Percentiles rank a stretch among this genome's conserved stretches.
These are phyloP conservation scores for Catostylus mosaicus DNA, from an alignment of 30 jellyfish, hydroid and myxozoan genomes.

Conservation along the genomic window DNA sequence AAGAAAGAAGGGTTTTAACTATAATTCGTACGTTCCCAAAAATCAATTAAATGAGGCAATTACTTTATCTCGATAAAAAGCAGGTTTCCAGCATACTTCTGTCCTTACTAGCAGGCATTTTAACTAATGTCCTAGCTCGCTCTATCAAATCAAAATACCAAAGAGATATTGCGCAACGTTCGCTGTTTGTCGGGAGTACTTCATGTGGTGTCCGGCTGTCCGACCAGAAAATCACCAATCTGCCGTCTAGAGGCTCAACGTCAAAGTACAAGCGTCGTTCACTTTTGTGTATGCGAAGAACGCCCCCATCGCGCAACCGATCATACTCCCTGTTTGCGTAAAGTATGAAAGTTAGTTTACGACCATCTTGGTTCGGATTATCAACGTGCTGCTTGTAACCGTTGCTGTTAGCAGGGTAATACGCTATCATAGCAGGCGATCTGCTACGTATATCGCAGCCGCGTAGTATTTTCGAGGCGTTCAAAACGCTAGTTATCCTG, in stretches of 20 bases:
- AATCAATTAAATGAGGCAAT: background rate
- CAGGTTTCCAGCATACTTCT: constrained; percentile 14
- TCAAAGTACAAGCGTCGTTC: constrained; percentile 37
- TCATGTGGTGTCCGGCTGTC: constrained; percentile 92
- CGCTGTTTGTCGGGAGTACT: constrained; percentile 78
- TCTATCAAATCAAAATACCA: constrained; percentile 84
- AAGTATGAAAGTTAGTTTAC: constrained; percentile 74
- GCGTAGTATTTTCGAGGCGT: constrained; percentile 12
- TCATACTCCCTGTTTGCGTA: constrained; percentile 85
- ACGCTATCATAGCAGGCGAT: constrained; percentile 84
- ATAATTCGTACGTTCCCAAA: background rate
- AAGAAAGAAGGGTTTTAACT: too few relatives aligned
- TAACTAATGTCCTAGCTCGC: constrained; percentile 45
- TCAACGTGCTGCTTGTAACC: constrained; percentile 91
- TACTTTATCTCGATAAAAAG: background rate
- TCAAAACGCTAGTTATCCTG: constrained; percentile 13
- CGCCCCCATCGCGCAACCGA: constrained; percentile 80
- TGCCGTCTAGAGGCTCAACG: constrained; percentile 77
- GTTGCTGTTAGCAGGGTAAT: constrained; percentile 93
- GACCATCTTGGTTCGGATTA: constrained; percentile 91
- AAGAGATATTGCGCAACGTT: constrained; percentile 79
- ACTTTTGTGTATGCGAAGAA: constrained; percentile 66
- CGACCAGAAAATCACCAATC: constrained; percentile 88
- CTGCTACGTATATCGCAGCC: constrained; percentile 56
- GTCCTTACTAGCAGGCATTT: background rate